Evolutionary conservation across 2,888 invertebrate species (phyloP), one percentile per base, ranked within the genome.

Genomic region (Caenorhabditis sp.): DNA sequence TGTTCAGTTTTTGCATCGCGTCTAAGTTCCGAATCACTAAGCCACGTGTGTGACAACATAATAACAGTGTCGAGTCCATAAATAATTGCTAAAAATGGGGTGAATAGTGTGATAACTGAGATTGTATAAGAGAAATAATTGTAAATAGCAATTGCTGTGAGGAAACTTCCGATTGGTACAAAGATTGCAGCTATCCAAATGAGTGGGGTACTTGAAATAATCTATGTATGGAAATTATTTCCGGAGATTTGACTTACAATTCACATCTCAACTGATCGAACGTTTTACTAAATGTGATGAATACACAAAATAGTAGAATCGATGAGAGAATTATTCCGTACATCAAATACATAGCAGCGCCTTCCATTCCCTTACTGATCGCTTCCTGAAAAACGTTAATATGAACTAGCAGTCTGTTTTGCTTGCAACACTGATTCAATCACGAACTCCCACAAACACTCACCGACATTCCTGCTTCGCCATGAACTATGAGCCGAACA

Each of bases 391-490:
- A 63, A 63, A 52, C 20, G 5, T 36, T 36, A 36, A 5, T 36
- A 8, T 36, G 36, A 10, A 8, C 10, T 5, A 36, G n/a, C n/a
- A n/a, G n/a, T n/a, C n/a, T n/a, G n/a, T n/a, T n/a, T n/a, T n/a
- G n/a, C n/a, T n/a, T n/a, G n/a, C n/a, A n/a, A n/a, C n/a, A n/a
- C n/a, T n/a, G n/a, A n/a, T n/a, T n/a, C n/a, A n/a, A n/a, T n/a
- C n/a, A n/a, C n/a, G n/a, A n/a, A n/a, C n/a, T n/a, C n/a, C n/a
- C n/a, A n/a, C n/a, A n/a, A 31, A 31, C 3, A 67, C 65, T 66
- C 26, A 74, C 74, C 43, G 75, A 56, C 72, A 80, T 79, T 63
- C 76, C 79, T 12, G 52, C 53, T 17, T 77, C 79, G 1, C 78
- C 77, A 38, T 82, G 79, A 20, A 77, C 62, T 1, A 73, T 79